Percentiles rank a stretch among this genome's conserved stretches.
These are phyloP conservation scores for Brachypodius melanocephalos DNA, from an alignment of 2,113 vertebrate species.

Conservation along the genomic window DNA sequence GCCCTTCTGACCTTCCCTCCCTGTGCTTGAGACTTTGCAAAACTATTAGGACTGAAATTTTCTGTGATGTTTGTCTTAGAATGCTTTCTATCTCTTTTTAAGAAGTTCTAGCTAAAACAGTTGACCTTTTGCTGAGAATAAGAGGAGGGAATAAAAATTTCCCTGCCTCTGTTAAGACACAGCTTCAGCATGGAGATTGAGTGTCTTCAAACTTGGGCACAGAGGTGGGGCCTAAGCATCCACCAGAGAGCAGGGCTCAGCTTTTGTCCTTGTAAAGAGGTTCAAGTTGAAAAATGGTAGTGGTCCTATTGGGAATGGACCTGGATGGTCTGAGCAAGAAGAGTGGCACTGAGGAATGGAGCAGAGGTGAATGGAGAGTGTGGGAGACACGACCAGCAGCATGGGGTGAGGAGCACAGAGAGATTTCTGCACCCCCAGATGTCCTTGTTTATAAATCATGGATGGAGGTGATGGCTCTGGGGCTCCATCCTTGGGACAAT, in stretches of 20 bases:
- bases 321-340: neutral
- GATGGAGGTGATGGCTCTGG: neutral
- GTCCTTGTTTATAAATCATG: neutral
- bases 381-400: rapidly evolving
- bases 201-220: neutral
- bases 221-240: neutral
- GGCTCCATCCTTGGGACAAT: neutral
- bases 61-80: neutral
- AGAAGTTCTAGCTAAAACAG: neutral
- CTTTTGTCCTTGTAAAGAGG: neutral
- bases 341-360: rapidly evolving
- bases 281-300: neutral
- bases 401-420: rapidly evolving
- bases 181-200: neutral
- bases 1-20: rapidly evolving
- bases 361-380: rapidly evolving
- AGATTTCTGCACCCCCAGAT: neutral
- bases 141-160: neutral
- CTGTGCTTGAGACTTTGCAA: neutral
- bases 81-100: neutral
- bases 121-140: neutral
- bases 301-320: rapidly evolving
- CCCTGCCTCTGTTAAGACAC: neutral
- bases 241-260: neutral
- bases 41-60: neutral